These are phyloP conservation scores for Pagrus major DNA, from an alignment of 2,113 vertebrate genomes.

Conservation along the genomic window DNA sequence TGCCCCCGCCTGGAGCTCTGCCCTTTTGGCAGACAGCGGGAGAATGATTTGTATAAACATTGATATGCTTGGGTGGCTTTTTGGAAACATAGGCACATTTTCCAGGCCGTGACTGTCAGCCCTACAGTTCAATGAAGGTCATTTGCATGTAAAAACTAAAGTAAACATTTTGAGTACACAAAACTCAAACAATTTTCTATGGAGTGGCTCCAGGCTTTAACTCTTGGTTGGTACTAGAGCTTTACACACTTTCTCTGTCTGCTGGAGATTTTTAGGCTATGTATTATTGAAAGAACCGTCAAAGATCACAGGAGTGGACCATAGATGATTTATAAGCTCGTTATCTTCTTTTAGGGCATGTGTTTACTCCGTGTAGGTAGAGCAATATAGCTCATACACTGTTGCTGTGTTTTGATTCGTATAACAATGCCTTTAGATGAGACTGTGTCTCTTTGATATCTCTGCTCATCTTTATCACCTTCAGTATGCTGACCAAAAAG, in stretches of 20 bases:
- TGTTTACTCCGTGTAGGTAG: neutral
- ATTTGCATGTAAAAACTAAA: constrained; percentile 55
- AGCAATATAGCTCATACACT: neutral
- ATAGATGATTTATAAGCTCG: neutral
- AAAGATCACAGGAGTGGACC: constrained; percentile 12
- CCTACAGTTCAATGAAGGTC: constrained; percentile 30
- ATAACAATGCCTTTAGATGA: constrained; percentile 20
- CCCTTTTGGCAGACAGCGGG: constrained; percentile 29
- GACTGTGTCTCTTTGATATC: constrained; percentile 12
- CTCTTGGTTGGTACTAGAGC: neutral
- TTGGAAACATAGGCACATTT: constrained; percentile 27
- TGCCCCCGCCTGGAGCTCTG: constrained; percentile 13
- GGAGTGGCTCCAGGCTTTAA: constrained; percentile 19
- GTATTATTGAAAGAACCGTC: constrained; percentile 13
- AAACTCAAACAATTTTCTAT: constrained; percentile 10
- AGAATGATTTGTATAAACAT: constrained; percentile 30
- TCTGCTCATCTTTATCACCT: constrained; percentile 16
- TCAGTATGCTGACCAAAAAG: constrained; percentile 12
- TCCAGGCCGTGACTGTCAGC: constrained; percentile 20
- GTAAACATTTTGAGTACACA: constrained; percentile 16
- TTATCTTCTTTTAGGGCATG: neutral
- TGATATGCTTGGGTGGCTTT: constrained; percentile 24
- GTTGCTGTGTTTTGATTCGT: constrained; percentile 16
- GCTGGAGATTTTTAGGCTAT: neutral
- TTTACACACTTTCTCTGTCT: constrained; percentile 1